Base-by-base conservation (phyloP, 2,888 invertebrate species). In the Siphlonurus alternatus region DNA sequence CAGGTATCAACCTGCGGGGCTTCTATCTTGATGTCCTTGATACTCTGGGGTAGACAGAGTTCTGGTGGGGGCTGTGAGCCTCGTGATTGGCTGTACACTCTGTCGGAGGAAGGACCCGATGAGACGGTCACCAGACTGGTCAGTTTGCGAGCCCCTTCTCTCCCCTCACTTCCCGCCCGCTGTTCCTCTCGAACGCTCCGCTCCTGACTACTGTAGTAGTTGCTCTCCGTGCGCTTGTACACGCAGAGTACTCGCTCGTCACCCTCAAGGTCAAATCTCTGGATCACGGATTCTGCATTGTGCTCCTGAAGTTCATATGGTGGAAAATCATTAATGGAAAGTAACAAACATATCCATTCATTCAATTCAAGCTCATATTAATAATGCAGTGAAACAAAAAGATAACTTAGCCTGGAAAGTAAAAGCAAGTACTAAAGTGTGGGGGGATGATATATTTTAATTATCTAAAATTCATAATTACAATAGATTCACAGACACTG, bases 281-380 rank as follows among this genome's bases (percentile, higher is more conserved):
- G 81, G 25, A 85, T 71, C 25, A 83, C 70, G 0, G 83, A 77
- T 65, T 84, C 81, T 22, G 75, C 73, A 73, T 81, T 83, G 69
- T 81, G 81, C 67, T 81, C 81, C 81, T 81, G 69, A 19, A 74
- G 72, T 66, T 67, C 63, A 63, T 69, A 68, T n/a, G n/a, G n/a
- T n/a, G n/a, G n/a, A n/a, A n/a, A n/a, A n/a, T n/a, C n/a, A n/a
- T n/a, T n/a, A n/a, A n/a, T n/a, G n/a, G n/a, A n/a, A n/a, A n/a
- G n/a, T n/a, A n/a, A n/a, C n/a, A n/a, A n/a, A n/a, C n/a, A n/a
- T n/a, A n/a, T n/a, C n/a, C n/a, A n/a, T n/a, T n/a, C n/a, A n/a
- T n/a, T n/a, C n/a, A n/a, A n/a, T n/a, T n/a, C n/a, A n/a, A n/a
- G n/a, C n/a, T n/a, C n/a, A n/a, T n/a, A n/a, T n/a, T n/a, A n/a